phyloP scores from a whole-genome alignment of 2,888 invertebrate genomes.

The Trachelus iudaicus region DNA sequence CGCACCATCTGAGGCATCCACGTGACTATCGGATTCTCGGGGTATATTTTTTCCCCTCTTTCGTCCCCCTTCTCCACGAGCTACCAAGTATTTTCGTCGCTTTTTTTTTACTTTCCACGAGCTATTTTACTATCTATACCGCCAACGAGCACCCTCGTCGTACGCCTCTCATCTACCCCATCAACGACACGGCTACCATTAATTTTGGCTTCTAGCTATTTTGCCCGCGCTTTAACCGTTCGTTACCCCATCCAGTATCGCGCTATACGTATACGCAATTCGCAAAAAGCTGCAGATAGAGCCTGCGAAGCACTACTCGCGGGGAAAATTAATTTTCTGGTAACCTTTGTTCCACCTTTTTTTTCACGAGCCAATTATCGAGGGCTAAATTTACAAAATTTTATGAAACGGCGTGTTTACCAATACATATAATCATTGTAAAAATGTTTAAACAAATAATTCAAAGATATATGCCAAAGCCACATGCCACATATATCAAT shows the following conservation, averaged over 20 bases:
- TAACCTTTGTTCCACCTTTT: background rate
- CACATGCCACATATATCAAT: no score
- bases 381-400: no score
- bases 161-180: background rate
- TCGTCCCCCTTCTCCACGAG: background rate
- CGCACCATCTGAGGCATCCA: background rate
- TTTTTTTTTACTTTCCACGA: background rate
- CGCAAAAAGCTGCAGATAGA: background rate
- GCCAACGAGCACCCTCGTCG: background rate
- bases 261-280: background rate
- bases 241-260: background rate
- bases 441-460: no score
- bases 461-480: no score
- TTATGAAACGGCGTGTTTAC: no score
- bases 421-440: no score
- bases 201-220: conserved; percentile 29
- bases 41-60: background rate
- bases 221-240: conserved; percentile 18
- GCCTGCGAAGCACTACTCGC: background rate
- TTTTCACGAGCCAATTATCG: background rate
- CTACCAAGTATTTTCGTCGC: background rate
- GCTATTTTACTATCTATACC: background rate
- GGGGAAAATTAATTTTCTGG: background rate
- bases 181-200: conserved; percentile 22
- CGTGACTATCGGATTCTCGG: background rate